These are phyloP conservation scores for Macrochelys suwanniensis DNA, from an alignment of 2,797 vertebrate genomes.

Conservation along the genomic window DNA sequence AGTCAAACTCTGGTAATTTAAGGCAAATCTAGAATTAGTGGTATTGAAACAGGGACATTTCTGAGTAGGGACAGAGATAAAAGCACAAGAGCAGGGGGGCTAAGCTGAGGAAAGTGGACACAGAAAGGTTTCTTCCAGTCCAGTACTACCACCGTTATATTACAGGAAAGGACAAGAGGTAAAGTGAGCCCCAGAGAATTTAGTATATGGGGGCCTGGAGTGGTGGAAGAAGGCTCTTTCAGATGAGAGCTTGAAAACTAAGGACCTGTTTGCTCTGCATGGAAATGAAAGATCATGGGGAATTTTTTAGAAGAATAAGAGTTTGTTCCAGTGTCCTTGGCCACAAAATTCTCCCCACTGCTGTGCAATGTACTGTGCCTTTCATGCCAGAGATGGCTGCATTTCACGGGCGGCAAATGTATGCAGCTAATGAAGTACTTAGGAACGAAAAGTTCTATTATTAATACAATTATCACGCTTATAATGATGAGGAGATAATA, in stretches of 20 bases:
- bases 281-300: not conserved
- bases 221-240: not conserved
- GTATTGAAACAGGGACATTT: not conserved
- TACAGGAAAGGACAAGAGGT: not conserved
- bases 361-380: not conserved
- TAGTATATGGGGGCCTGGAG: not conserved
- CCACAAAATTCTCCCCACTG: not conserved
- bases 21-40: not conserved
- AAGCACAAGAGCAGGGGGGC: not conserved
- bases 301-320: not conserved
- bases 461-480: conserved; percentile 21
- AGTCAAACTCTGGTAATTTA: not conserved
- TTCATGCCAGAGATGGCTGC: not conserved
- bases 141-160: not conserved
- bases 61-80: not conserved
- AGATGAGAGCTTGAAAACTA: not conserved
- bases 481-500: not conserved
- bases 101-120: not conserved
- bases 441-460: conserved; percentile 19
- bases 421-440: not conserved
- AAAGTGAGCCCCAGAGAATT: not conserved
- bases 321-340: not conserved
- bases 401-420: not conserved
- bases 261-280: not conserved
- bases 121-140: not conserved